Conservation (phyloP, 2,888 invertebrate species). For the Erebia epiphron region DNA sequence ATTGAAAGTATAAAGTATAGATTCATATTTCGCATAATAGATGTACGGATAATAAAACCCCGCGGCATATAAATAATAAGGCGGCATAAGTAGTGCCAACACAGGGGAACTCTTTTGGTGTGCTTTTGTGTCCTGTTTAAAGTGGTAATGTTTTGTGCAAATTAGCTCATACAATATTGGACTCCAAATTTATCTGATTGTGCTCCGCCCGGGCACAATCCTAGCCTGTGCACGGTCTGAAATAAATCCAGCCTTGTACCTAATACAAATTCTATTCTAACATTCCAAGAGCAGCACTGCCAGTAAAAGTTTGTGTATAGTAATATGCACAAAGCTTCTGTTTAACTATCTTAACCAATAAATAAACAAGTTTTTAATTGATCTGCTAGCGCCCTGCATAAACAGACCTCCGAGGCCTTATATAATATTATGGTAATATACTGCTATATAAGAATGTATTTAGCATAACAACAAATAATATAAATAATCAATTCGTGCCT, state of each 20-base stretch:
- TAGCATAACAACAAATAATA: slow-evolving; percentile 17
- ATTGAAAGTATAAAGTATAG: slow-evolving; percentile 13
- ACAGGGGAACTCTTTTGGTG: not conserved
- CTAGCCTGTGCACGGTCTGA: not conserved
- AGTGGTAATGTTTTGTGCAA: no score
- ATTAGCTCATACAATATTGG: not conserved
- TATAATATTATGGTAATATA: slow-evolving; percentile 20
- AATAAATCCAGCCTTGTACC: not conserved
- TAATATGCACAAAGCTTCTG: slow-evolving; percentile 7
- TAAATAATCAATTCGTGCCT: slow-evolving; percentile 13
- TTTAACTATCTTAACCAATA: slow-evolving; percentile 7
- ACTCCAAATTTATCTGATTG: not conserved
- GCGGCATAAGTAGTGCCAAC: not conserved
- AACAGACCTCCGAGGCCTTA: slow-evolving; percentile 4
- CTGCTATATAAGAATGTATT: slow-evolving; percentile 12
- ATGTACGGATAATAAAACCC: not conserved
- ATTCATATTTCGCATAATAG: not conserved
- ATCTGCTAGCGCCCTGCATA: slow-evolving; percentile 14
- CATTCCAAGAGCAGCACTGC: slow-evolving; percentile 5
- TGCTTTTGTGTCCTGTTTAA: no score
- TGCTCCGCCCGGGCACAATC: not conserved
- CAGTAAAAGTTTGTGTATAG: slow-evolving; percentile 1
- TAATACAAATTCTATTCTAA: not conserved
- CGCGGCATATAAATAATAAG: not conserved
- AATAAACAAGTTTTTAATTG: slow-evolving; percentile 17